phyloP scores from a whole-genome alignment of 1,140 invertebrate species.

The Drosophila subpulchrella region DNA sequence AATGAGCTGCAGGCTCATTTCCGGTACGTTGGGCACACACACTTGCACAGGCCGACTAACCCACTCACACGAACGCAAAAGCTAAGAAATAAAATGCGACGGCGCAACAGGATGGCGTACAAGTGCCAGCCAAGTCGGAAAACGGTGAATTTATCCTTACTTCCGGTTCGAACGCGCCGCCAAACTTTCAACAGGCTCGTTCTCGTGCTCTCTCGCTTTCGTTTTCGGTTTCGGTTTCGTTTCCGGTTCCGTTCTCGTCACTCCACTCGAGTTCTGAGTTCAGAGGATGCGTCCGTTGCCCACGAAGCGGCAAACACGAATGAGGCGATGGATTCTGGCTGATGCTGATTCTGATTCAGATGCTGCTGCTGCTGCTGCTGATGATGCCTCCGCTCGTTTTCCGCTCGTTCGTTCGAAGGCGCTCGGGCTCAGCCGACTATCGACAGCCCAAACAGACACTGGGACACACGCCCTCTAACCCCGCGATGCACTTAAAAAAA shows the following conservation, averaged over 20 bases:
- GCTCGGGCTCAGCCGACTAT: constrained; percentile 38
- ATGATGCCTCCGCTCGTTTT: constrained; percentile 26
- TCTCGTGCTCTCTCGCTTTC: background rate
- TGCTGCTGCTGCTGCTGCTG: constrained; percentile 7
- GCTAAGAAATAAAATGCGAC: constrained; percentile 49
- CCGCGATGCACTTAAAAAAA: constrained; percentile 17
- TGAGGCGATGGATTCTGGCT: constrained; percentile 45
- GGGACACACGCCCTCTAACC: background rate
- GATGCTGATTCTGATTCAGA: constrained; percentile 36
- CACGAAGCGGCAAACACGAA: constrained; percentile 75
- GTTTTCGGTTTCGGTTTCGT: constrained; percentile 28
- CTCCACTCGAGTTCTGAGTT: constrained; percentile 22
- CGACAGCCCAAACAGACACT: constrained; percentile 24
- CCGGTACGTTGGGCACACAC: constrained; percentile 67
- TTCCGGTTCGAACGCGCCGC: constrained; percentile 64
- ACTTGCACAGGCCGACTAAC: constrained; percentile 1
- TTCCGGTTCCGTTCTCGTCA: constrained; percentile 24
- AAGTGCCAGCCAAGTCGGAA: constrained; percentile 18
- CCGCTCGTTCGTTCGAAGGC: constrained; percentile 46
- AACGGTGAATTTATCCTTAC: constrained; percentile 69
- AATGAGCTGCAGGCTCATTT: constrained; percentile 63
- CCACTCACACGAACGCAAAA: constrained; percentile 10
- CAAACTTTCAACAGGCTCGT: constrained; percentile 39
- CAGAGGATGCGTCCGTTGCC: constrained; percentile 62
- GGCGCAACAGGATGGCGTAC: constrained; percentile 70